These are phyloP conservation scores for Chelmon rostratus DNA, from an alignment of 2,797 vertebrate genomes.

Conservation along the genomic window DNA sequence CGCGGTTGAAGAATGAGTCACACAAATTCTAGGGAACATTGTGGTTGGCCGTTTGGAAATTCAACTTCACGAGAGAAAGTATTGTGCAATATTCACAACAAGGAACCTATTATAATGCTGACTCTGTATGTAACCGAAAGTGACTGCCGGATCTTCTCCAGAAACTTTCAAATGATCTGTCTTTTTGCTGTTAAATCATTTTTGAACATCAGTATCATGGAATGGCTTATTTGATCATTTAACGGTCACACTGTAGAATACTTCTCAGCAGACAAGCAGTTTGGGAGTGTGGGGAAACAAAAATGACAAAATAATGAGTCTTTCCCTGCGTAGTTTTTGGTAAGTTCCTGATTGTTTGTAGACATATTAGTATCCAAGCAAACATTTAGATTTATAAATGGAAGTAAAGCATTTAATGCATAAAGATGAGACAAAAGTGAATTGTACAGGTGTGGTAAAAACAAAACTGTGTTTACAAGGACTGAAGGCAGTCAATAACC, in stretches of 20 bases:
- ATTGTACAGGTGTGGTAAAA: no score
- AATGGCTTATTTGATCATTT: background rate
- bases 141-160: background rate
- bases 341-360: no score
- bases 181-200: background rate
- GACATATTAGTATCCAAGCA: no score
- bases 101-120: conserved; percentile 34
- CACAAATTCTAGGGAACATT: background rate
- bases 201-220: background rate
- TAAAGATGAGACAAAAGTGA: no score
- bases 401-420: no score
- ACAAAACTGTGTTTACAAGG: background rate
- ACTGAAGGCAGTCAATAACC: background rate
- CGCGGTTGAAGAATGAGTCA: conserved; percentile 7
- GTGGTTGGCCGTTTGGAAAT: background rate
- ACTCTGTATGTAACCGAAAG: background rate
- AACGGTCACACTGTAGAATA: background rate
- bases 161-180: background rate
- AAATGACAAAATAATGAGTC: no score
- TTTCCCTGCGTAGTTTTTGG: no score
- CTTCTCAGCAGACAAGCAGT: background rate
- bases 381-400: no score
- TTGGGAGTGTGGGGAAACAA: no score
- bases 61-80: background rate
- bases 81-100: conserved; percentile 26